Evolutionary conservation across 2,797 vertebrate species (phyloP), one percentile per base, ranked within the genome.

Genomic region (Pseudopleuronectes americanus): DNA sequence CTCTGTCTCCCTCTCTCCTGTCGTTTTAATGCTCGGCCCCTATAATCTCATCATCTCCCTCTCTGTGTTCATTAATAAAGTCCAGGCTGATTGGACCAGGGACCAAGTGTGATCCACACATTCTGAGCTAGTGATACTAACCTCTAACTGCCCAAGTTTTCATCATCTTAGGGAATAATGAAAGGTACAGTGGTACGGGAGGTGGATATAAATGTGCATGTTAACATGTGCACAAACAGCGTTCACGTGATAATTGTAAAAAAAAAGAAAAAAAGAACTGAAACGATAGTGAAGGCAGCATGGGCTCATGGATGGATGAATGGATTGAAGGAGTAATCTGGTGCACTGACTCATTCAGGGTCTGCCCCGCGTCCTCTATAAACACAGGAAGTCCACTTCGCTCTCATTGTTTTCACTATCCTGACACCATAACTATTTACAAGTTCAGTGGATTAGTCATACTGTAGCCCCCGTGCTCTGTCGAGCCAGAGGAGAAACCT

Each of bases 311-410:
- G 69, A 70, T 80, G 59, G 79, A 77, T 58, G 60, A 83, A 86
- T 74, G 72, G 80, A 81, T 76, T 68, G 78, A 85, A 73, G 69
- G 80, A 81, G 83, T 87, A 86, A 90, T 92, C 84, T 89, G 86
- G 81, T 87, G 75, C 84, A 89, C 83, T 91, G 91, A 93, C 88
- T 93, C 92, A 90, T 86, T 90, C 64, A 23, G 78, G 79, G 80
- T 88, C 89, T 89, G 91, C 89, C 86, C 80, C 74, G 81, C 23
- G 72, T 88, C 89, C 90, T 93, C 89, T 94, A 90, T 94, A 93
- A 94, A 94, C 92, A 94, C 93, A 95, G 93, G 94, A 94, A 94
- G 93, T 94, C 88, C 91, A 88, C 91, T 91, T 87, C 76, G 74
- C 87, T 90, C 92, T 92, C 87, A 93, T 93, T 94, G 94, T 93